Conservation (phyloP, 2,797 vertebrate species). For the Pseudomugil gertrudae region DNA sequence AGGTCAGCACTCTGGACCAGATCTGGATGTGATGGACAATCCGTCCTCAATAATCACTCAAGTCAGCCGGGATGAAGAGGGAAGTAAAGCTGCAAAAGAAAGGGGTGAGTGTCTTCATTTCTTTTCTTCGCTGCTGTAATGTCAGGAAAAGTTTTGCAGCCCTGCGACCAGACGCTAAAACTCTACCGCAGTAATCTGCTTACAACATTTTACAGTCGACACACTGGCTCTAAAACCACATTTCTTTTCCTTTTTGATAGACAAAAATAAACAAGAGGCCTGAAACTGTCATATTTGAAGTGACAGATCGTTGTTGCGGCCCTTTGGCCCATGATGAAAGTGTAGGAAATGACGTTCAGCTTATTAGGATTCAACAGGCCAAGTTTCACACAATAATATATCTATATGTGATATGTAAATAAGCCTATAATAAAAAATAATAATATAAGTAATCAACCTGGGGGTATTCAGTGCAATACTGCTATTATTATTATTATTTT, state of each 20-base stretch:
- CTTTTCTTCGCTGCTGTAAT: constrained; percentile 12
- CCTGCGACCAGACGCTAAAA: neutral
- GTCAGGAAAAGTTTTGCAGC: constrained; percentile 42
- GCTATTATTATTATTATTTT: too few relatives aligned
- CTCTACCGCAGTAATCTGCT: neutral
- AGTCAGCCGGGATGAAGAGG: constrained; percentile 91
- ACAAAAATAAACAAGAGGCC: neutral
- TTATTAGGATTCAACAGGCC: too few relatives aligned
- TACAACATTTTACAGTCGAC: neutral
- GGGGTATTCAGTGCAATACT: too few relatives aligned
- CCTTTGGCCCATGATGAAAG: constrained; percentile 56
- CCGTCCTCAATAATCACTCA: constrained; percentile 93
- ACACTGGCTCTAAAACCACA: fast-evolving
- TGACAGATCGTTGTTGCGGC: constrained; percentile 41
- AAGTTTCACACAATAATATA: neutral
- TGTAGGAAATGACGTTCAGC: constrained; percentile 62
- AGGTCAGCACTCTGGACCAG: constrained; percentile 58
- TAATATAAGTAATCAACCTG: too few relatives aligned
- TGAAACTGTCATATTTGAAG: neutral
- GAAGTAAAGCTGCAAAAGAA: constrained; percentile 81
- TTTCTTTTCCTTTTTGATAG: fast-evolving
- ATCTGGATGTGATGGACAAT: constrained; percentile 87
- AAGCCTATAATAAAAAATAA: too few relatives aligned
- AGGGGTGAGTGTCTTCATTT: constrained; percentile 80
- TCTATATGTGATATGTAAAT: neutral